phyloP scores from a whole-genome alignment of 1,140 invertebrate species.

The Platyscapa corneri region DNA sequence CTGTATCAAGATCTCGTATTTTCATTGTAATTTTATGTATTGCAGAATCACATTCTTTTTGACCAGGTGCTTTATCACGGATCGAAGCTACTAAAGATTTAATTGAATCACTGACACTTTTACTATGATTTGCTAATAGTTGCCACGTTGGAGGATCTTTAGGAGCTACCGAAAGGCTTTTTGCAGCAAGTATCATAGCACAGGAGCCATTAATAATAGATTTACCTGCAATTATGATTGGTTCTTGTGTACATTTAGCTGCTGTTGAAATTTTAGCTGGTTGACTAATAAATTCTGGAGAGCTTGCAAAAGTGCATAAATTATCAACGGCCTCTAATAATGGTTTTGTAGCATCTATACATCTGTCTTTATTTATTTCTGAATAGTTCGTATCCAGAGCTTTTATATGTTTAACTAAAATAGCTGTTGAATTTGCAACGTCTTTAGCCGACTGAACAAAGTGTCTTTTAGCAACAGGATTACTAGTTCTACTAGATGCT shows the following conservation, averaged over 20 bases:
- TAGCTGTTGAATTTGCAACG: slow-evolving; percentile 96
- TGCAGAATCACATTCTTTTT: slow-evolving; percentile 92
- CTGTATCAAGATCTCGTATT: slow-evolving; percentile 89
- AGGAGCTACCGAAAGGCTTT: slow-evolving; percentile 90
- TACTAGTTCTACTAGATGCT: slow-evolving; percentile 93
- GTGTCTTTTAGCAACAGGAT: slow-evolving; percentile 95
- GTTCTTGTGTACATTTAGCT: slow-evolving; percentile 87
- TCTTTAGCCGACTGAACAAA: slow-evolving; percentile 98
- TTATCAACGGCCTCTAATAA: slow-evolving; percentile 93
- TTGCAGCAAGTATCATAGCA: slow-evolving; percentile 92
- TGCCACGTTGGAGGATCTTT: slow-evolving; percentile 96
- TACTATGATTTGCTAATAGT: slow-evolving; percentile 92
- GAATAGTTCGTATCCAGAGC: slow-evolving; percentile 89
- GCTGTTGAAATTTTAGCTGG: slow-evolving; percentile 92
- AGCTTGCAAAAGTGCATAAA: slow-evolving; percentile 92
- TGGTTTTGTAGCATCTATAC: slow-evolving; percentile 87
- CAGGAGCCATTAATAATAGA: slow-evolving; percentile 89
- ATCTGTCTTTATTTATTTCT: slow-evolving; percentile 83
- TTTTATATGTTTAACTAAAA: slow-evolving; percentile 96
- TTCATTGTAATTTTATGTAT: slow-evolving; percentile 85
- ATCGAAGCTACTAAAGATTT: slow-evolving; percentile 94
- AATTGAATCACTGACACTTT: slow-evolving; percentile 96
- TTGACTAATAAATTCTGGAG: slow-evolving; percentile 93
- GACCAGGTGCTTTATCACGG: slow-evolving; percentile 95
- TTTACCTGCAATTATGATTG: slow-evolving; percentile 89